phyloP scores from a whole-genome alignment of 2,888 invertebrate genomes.

The Euzetes globulus region DNA sequence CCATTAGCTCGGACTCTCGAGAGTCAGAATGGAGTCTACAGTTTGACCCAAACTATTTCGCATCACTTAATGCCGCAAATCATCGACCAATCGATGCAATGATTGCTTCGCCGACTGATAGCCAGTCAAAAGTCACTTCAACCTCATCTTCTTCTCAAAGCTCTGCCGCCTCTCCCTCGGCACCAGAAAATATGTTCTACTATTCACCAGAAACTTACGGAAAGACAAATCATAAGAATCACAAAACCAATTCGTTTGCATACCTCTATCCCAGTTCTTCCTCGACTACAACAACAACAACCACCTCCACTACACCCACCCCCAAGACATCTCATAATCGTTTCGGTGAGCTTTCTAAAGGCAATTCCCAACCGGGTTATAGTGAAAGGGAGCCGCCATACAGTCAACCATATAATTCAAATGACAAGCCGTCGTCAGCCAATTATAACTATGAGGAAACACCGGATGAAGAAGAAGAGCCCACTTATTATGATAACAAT shows the following conservation, averaged over 20 bases:
- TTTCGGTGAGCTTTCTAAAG: neutral
- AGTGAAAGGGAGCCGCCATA: neutral
- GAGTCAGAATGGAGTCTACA: neutral
- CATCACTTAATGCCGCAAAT: constrained; percentile 31
- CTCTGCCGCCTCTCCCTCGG: neutral
- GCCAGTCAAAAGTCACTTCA: neutral
- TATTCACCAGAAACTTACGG: constrained; percentile 33
- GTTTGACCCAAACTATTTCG: constrained; percentile 33
- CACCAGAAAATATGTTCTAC: constrained; percentile 8
- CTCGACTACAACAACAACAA: neutral
- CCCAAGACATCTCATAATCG: neutral
- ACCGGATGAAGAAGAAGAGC: neutral
- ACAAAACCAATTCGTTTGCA: constrained; percentile 1
- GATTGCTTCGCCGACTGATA: neutral
- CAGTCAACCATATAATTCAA: too few species aligned
- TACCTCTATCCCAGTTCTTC: neutral
- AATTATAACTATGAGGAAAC: neutral
- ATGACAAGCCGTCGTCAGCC: neutral
- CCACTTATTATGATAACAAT: neutral
- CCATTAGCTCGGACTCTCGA: neutral
- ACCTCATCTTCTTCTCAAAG: neutral
- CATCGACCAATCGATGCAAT: constrained; percentile 25
- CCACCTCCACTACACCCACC: neutral
- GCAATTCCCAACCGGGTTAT: neutral
- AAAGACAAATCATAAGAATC: constrained; percentile 25